Evolutionary conservation across 2,888 invertebrate species (phyloP), one percentile per base, ranked within the genome.

Genomic region (Tetranychus truncatus): DNA sequence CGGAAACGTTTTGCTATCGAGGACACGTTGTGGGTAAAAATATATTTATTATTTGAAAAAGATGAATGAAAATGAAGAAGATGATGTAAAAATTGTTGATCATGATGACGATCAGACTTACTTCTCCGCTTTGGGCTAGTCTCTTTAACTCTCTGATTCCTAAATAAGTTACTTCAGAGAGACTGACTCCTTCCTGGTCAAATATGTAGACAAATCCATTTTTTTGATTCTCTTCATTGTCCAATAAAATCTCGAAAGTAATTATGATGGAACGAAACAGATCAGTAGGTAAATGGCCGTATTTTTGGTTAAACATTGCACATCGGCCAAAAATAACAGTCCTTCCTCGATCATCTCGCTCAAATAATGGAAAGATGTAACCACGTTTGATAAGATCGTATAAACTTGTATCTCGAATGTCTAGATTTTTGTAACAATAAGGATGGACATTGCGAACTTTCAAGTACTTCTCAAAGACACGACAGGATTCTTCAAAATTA

Each of bases 221-320:
- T 8, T 91, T 86, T 83, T 91, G 91, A 79, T 87, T 88, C 79
- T 90, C 88, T 82, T 91, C 91, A 81, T 91, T 89, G 81, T 91
- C 91, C 85, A 91, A 86, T 72, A 91, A 82, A 0, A 89, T 87
- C 82, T 91, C 91, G 81, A 89, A 91, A 34, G 89, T 88, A 71
- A 88, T 87, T 73, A 87, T 88, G 83, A 90, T 89, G 1, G 89
- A 87, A 46, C 89, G 87, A 81, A 90, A 88, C 88, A 91, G 89
- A 80, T 91, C 89, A 74, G 87, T 88, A 80, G 89, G 88, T 9
- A 88, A 88, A 81, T 87, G 90, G 80, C 88, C 88, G 81, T 75
- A 66, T 45, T 75, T 73, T 55, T 75, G 71, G 7, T 66, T 45
- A 73, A 69, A 81, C 81, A 83, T 86, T 90, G 91, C 89, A 82